These are phyloP conservation scores for Alcedo atthis DNA, from an alignment of 2,797 vertebrate genomes.

Conservation along the genomic window DNA sequence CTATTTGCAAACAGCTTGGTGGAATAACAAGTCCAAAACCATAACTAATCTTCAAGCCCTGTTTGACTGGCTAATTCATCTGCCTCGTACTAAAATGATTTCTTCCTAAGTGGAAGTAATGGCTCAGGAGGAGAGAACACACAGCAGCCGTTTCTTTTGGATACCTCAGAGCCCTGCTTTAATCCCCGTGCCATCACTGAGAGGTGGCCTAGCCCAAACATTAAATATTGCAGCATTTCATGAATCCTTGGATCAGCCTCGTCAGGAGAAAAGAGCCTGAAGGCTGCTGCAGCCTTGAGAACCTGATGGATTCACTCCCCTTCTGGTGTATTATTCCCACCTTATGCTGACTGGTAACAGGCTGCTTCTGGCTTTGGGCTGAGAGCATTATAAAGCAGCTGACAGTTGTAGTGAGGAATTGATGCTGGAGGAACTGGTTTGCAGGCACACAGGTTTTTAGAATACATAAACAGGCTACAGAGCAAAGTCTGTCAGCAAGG, in stretches of 20 bases:
- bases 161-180: background rate
- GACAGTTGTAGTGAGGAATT: background rate
- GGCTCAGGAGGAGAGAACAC: background rate
- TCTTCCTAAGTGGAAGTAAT: background rate
- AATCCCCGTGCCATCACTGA: background rate
- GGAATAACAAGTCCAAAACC: background rate
- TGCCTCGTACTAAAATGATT: background rate
- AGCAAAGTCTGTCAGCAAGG: background rate
- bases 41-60: background rate
- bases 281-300: background rate
- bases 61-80: background rate
- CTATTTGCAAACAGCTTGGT: background rate
- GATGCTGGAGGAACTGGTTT: background rate
- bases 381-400: background rate
- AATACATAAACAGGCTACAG: background rate
- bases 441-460: background rate
- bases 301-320: fast-evolving
- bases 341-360: background rate
- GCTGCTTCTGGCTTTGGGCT: background rate
- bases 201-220: background rate
- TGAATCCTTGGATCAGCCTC: background rate
- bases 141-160: background rate
- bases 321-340: background rate
- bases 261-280: background rate
- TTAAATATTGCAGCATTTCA: background rate